Conservation (phyloP, 2,113 vertebrate genomes). For the Indicator maculatus region DNA sequence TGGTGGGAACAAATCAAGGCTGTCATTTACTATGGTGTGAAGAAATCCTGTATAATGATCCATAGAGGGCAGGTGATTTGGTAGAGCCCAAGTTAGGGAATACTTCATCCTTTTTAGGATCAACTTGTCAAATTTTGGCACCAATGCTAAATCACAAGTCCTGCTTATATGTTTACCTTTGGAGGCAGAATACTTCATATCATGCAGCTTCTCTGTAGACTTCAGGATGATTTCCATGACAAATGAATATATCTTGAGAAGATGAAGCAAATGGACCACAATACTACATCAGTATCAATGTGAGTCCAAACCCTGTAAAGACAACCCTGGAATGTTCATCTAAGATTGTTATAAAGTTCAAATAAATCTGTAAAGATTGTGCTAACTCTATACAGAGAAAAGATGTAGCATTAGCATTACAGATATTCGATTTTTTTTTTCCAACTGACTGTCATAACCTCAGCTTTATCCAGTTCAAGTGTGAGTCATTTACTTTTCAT, state of each 20-base stretch:
- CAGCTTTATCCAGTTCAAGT: neutral
- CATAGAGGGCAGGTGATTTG: neutral
- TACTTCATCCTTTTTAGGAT: slow-evolving; percentile 8
- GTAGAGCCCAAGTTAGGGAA: neutral
- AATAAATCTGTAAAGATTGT: neutral
- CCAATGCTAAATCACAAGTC: neutral
- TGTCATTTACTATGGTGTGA: neutral
- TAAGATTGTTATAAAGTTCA: neutral
- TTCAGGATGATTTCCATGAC: neutral
- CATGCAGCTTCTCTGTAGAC: neutral
- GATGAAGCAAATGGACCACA: neutral
- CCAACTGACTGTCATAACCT: neutral
- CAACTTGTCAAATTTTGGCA: neutral
- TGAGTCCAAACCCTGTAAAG: neutral
- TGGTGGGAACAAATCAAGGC: slow-evolving; percentile 12
- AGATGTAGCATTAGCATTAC: neutral
- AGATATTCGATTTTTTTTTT: neutral
- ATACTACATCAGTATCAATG: neutral
- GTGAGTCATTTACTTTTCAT: neutral
- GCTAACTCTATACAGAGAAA: neutral
- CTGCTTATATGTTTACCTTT: neutral
- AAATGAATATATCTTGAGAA: neutral
- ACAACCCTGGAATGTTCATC: neutral
- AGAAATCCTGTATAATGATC: slow-evolving; percentile 16
- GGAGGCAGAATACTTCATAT: neutral